Percentiles rank a stretch among this genome's conserved stretches.
These are phyloP conservation scores for Apogon hyalosoma DNA, from an alignment of 2,797 vertebrate genomes.

Conservation along the genomic window DNA sequence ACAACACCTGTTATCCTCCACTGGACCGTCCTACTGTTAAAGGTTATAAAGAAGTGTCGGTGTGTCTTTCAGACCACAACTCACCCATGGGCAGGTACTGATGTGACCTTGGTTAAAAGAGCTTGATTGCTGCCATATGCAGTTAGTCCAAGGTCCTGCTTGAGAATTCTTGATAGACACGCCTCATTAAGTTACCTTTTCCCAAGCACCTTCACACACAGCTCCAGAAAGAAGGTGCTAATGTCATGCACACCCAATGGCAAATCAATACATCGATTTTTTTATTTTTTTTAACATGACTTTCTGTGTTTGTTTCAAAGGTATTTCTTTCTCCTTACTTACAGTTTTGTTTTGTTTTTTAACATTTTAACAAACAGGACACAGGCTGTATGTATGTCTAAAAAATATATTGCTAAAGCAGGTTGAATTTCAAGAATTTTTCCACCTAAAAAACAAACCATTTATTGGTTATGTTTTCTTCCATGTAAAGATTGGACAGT, in stretches of 20 bases:
- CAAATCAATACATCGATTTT: constrained; percentile 3
- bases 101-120: constrained; percentile 33
- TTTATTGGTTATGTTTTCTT: no score
- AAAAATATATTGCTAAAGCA: no score
- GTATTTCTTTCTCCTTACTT: no score
- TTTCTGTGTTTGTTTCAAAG: constrained; percentile 1
- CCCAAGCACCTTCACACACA: not conserved
- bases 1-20: constrained; percentile 12
- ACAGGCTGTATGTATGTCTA: no score
- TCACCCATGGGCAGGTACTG: constrained; percentile 30
- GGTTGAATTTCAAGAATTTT: no score
- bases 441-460: no score
- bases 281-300: not conserved
- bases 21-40: constrained; percentile 2
- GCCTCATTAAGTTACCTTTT: constrained; percentile 21
- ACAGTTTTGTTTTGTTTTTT: no score
- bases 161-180: constrained; percentile 28
- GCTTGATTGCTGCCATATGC: constrained; percentile 29
- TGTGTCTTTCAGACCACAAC: constrained; percentile 17
- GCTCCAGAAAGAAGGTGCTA: constrained; percentile 9
- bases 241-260: not conserved
- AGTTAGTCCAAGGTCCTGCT: constrained; percentile 35
- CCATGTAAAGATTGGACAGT: no score
- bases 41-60: constrained; percentile 24
- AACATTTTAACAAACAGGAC: no score